Evolutionary conservation across 2,113 vertebrate genomes (phyloP), one percentile per base, ranked within the genome.

Genomic region (Anolis carolinensis): DNA sequence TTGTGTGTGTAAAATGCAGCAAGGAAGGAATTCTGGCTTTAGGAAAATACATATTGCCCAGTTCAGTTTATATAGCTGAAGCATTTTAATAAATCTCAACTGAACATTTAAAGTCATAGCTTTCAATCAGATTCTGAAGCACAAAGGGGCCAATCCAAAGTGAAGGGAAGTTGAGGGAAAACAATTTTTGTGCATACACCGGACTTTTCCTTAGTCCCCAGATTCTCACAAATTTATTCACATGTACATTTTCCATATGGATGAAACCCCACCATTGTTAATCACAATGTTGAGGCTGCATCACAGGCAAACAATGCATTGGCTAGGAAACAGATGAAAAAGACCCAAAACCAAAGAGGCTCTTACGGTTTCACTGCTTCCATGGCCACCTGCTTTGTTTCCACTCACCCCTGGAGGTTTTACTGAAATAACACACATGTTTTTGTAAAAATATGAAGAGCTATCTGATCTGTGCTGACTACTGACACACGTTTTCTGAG

Each of bases 1-100:
- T 93, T 90, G 86, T 59, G 88, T 82, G 84, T 73, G 83, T 88
- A 85, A 95, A 93, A 93, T 85, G 78, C 85, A 92, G 82, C 78
- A 93, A 94, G 86, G 88, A 93, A 89, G 1, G 14, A 95, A 85
- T 87, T 90, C 81, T 93, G 91, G 95, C 92, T 92, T 74, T 59
- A 59, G 14, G 93, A 89, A 94, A 94, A 91, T 90, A 92, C 94
- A 30, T 85, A 76, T 93, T 95, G 95, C 93, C 94, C 90, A 91
- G 93, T 89, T 79, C 91, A 87, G 4, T 89, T 92, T 87, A 92
- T 94, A 93, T 89, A 90, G 87, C 89, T 91, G 84, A 90, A 94
- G 83, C 63, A 95, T 93, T 95, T 91, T 89, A 89, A 91, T 93
- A 88, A 94, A 94, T 89, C 79, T 89, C 70, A 25, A 90, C 16